These are phyloP conservation scores for Piscicola geometra DNA, from an alignment of 2,888 invertebrate genomes.

Conservation along the genomic window DNA sequence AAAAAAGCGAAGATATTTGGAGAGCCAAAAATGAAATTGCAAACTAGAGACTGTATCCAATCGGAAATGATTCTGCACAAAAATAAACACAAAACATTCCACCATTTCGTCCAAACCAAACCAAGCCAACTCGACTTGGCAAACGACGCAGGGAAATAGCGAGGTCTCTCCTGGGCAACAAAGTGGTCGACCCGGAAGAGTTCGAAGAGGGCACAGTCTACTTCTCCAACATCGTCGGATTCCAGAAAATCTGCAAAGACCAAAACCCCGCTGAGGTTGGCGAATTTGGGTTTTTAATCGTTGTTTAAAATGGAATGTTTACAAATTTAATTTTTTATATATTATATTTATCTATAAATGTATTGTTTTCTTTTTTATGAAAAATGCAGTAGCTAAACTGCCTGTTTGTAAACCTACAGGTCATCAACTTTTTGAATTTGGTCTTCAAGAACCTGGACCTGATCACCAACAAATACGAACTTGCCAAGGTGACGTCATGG, in stretches of 20 bases:
- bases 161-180: slow-evolving; percentile 23
- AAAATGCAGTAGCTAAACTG: no score
- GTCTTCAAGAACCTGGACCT: slow-evolving; percentile 36
- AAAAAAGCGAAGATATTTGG: no score
- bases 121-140: no score
- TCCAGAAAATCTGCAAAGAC: slow-evolving; percentile 35
- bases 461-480: slow-evolving; percentile 37
- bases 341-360: no score
- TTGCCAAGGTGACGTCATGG: slow-evolving; percentile 41
- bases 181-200: slow-evolving; percentile 31
- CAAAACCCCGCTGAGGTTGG: slow-evolving; percentile 34
- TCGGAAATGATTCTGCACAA: neutral
- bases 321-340: no score
- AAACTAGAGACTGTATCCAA: neutral
- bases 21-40: no score
- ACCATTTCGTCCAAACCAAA: no score
- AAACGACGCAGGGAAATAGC: slow-evolving; percentile 35
- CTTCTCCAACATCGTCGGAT: slow-evolving; percentile 41
- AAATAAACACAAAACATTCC: neutral
- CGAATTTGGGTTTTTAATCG: no score
- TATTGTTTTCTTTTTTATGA: no score
- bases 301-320: no score
- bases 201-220: slow-evolving; percentile 36
- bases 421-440: slow-evolving; percentile 26
- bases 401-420: no score